Base-by-base conservation (phyloP, 2,797 vertebrate species). In the Pangasius mekongensis region DNA sequence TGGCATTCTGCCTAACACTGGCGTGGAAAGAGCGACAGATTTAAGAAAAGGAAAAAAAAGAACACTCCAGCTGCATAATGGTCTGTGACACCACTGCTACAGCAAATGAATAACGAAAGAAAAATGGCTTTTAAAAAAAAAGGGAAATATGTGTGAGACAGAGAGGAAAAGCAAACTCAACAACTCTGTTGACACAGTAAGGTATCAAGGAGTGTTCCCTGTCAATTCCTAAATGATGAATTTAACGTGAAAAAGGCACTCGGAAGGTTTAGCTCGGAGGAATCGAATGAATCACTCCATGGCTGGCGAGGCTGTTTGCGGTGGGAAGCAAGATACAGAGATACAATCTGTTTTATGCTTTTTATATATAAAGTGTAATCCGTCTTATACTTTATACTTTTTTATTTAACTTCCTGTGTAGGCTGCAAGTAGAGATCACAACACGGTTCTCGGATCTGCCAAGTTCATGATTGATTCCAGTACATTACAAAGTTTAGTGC, bases 181-280 rank as follows among this genome's bases (percentile, higher is more conserved):
- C 80, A 84, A 89, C 87, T 73, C 77, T 82, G 64, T 60, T 62
- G 76, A 62, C 52, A 64, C 69, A 33, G 87, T 89, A 85, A 86
- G 85, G 67, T 69, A 87, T 89, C 71, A 76, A 83, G 87, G 86
- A 85, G 30, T 11, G 49, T 43, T 91, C 71, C 10, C 76, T 91
- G 89, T 91, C 86, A 89, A 86, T 91, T 90, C 62, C 76, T 58
- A 86, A 82, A 62, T 88, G 90, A 92, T 91, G 88, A 64, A 92
- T 91, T 91, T 89, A 90, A 88, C 85, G 89, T 87, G 69, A 89
- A 91, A 91, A 83, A 89, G 87, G 36, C 27, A 16, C 87, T 85
- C 14, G 24, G 78, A 87, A 71, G 66, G 86, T 86, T 82, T 89
- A 86, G 88, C 78, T 56, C 27, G 74, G 81, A 36, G 86, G 81